Conservation (phyloP, 2,797 vertebrate species). For the Sebastes alutus region DNA sequence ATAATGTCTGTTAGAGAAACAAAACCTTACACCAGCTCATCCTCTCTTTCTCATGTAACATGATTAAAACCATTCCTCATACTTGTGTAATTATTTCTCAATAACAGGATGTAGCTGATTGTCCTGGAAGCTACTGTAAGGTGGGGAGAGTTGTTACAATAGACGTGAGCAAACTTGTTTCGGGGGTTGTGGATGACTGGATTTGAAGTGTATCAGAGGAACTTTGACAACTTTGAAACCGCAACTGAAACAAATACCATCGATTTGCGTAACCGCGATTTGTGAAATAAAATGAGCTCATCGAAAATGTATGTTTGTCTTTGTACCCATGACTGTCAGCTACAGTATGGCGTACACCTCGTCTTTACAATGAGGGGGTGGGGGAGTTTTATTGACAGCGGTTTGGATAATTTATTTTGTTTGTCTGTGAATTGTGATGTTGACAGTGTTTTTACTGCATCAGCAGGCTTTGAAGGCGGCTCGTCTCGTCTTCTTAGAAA, state of each 20-base stretch:
- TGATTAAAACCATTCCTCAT: slow-evolving; percentile 26
- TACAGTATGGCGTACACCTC: slow-evolving; percentile 17
- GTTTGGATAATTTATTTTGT: slow-evolving; percentile 73
- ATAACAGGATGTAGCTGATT: slow-evolving; percentile 31
- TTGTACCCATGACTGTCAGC: slow-evolving; percentile 24
- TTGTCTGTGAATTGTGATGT: slow-evolving; percentile 70
- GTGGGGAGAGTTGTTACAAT: slow-evolving; percentile 1
- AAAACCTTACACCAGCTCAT: slow-evolving; percentile 14
- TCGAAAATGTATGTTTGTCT: neutral
- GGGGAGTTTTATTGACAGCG: slow-evolving; percentile 65
- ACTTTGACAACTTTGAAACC: slow-evolving; percentile 18
- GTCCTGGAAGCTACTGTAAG: slow-evolving; percentile 1
- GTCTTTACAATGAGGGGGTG: slow-evolving; percentile 19
- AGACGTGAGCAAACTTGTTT: slow-evolving; percentile 39
- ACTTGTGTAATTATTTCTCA: slow-evolving; percentile 38
- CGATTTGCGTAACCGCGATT: slow-evolving; percentile 11
- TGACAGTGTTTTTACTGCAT: slow-evolving; percentile 71
- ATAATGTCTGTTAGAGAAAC: neutral
- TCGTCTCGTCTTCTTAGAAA: slow-evolving; percentile 80
- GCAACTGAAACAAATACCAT: slow-evolving; percentile 8
- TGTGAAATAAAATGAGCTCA: slow-evolving; percentile 18
- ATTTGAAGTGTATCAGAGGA: slow-evolving; percentile 17
- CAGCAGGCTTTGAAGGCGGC: slow-evolving; percentile 73
- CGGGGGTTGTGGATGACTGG: neutral
- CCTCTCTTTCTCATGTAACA: slow-evolving; percentile 27